Percentiles rank a stretch among this genome's conserved stretches.
These are phyloP conservation scores for Callyntrura sp. DNA, from an alignment of 2,888 invertebrate species.

Conservation along the genomic window DNA sequence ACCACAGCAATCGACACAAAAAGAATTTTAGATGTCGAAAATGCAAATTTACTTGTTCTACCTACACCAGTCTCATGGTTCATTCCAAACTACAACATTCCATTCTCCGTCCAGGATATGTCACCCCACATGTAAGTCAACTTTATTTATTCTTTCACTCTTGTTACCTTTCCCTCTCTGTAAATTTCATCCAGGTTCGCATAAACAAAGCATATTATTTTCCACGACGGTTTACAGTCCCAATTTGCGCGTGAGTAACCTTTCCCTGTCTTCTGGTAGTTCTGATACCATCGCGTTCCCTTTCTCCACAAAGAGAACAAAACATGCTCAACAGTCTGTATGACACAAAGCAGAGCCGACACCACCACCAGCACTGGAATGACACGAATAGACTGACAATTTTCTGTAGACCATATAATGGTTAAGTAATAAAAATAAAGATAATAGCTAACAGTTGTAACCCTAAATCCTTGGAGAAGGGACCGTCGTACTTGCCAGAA, in stretches of 20 bases:
- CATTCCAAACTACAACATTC: constrained; percentile 83
- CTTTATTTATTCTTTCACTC: background rate
- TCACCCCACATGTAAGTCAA: constrained; percentile 66
- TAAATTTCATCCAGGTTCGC: too few relatives aligned
- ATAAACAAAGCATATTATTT: too few relatives aligned
- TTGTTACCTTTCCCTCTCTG: background rate
- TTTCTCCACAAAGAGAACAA: too few relatives aligned
- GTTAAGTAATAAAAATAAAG: constrained; percentile 32
- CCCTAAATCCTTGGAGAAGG: constrained; percentile 9
- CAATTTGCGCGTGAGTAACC: too few relatives aligned
- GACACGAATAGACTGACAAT: background rate
- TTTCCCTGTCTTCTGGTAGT: too few relatives aligned
- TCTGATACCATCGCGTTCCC: too few relatives aligned
- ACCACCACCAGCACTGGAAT: too few relatives aligned
- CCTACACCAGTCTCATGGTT: constrained; percentile 82
- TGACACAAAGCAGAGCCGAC: too few relatives aligned
- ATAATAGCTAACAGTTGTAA: constrained; percentile 38
- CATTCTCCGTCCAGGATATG: constrained; percentile 72
- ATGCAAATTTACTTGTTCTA: constrained; percentile 82
- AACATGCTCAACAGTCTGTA: too few relatives aligned
- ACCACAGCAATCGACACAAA: constrained; percentile 30
- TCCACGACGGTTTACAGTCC: too few relatives aligned
- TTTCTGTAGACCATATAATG: background rate
- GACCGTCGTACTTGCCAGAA: background rate
- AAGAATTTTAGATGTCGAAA: constrained; percentile 82